These are phyloP conservation scores for Myotis brandtii DNA, from an alignment of 2,113 vertebrate species.

Conservation along the genomic window DNA sequence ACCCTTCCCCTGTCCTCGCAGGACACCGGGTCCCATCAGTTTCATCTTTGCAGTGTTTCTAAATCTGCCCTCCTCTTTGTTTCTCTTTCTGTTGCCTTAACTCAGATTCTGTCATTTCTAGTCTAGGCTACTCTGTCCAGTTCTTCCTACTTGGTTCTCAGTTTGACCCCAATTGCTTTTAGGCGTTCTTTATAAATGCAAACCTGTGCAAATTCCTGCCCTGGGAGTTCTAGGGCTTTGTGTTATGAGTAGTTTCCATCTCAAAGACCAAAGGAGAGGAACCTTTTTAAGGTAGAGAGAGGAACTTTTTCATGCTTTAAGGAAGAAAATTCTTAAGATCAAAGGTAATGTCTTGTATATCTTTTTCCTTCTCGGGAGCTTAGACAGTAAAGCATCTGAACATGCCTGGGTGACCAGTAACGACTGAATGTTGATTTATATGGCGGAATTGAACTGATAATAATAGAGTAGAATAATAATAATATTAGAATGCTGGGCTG, in stretches of 20 bases:
- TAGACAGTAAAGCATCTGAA: background rate
- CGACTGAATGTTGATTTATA: background rate
- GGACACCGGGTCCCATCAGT: background rate
- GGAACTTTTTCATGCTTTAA: background rate
- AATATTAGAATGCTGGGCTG: background rate
- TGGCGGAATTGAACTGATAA: background rate
- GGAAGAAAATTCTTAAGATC: background rate
- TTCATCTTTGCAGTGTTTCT: background rate
- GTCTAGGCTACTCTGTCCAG: background rate
- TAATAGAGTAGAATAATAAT: background rate
- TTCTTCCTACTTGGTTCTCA: background rate
- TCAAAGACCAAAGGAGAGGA: background rate
- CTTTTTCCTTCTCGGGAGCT: background rate
- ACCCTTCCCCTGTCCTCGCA: background rate
- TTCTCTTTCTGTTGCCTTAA: background rate
- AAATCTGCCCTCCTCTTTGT: background rate
- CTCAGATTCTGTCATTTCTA: background rate
- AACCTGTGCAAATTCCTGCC: background rate
- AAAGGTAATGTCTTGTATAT: background rate
- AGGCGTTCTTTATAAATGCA: background rate
- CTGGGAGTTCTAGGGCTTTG: background rate
- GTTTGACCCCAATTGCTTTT: background rate
- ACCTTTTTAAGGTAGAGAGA: background rate
- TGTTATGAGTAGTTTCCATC: background rate
- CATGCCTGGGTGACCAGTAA: background rate